phyloP scores from a whole-genome alignment of 2,888 invertebrate species.

The Eupithecia subfuscata region DNA sequence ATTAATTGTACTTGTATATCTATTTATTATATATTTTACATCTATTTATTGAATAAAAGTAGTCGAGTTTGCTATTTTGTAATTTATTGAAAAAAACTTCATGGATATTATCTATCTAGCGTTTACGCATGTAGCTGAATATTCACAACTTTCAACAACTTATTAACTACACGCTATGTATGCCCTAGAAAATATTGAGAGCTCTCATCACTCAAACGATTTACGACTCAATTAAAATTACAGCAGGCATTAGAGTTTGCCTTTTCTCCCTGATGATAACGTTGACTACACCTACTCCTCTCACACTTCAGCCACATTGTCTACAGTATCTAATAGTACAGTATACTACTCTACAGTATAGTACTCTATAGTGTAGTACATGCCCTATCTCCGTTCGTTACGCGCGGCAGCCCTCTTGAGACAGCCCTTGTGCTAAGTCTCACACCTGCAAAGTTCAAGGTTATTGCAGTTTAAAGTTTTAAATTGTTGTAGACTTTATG shows the following conservation, averaged over 20 bases:
- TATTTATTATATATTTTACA: too few relatives aligned
- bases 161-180: neutral
- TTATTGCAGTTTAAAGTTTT: slow-evolving; percentile 21
- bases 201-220: neutral
- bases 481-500: slow-evolving; percentile 9
- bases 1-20: too few relatives aligned
- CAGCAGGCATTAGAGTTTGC: neutral
- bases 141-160: neutral
- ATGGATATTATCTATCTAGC: too few relatives aligned
- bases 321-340: neutral
- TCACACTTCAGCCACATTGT: slow-evolving; percentile 12
- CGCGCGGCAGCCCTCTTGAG: slow-evolving; percentile 39
- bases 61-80: too few relatives aligned
- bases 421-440: slow-evolving; percentile 28
- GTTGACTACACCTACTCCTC: neutral
- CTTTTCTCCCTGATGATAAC: neutral
- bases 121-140: neutral
- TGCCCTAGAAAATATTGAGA: neutral
- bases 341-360: neutral
- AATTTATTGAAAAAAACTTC: too few relatives aligned
- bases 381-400: slow-evolving; percentile 34
- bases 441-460: slow-evolving; percentile 41
- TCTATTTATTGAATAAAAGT: too few relatives aligned
- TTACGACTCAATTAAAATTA: neutral
- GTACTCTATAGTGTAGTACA: slow-evolving; percentile 9